Base-by-base conservation (phyloP, 2,797 vertebrate genomes). In the Enteromius argenteus region DNA sequence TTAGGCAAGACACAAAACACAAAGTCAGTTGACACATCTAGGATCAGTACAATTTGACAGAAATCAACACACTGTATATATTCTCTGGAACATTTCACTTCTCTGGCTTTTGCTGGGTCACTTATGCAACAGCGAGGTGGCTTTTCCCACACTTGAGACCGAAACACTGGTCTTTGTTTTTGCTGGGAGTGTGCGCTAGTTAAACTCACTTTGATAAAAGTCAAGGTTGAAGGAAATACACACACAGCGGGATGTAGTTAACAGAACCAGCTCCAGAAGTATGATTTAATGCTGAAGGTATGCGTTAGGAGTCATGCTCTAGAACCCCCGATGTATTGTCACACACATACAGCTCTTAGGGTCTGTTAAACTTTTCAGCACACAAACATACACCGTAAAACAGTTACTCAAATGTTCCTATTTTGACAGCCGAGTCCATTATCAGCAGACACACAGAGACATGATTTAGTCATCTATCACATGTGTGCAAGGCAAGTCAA, bases 211-310 rank as follows among this genome's bases (percentile, higher is more conserved):
- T 80, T 88, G 66, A 80, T 79, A 60, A 42, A 68, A 49, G 75
- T 83, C 80, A 86, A 58, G 39, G 68, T 44, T 35, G n/a, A 81
- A 81, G 79, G 79, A 58, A 74, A 37, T 23, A 60, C 58, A 72
- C 69, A 51, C 82, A 79, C 60, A 74, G 27, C 67, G 27, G 75
- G 71, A 80, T 10, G 60, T 79, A 80, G 74, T 84, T 82, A 69
- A 79, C 79, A 53, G 84, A 84, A 84, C 72, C 35, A 86, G 84
- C 72, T 44, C 30, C 60, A 83, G 35, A 86, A 66, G 72, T 19
- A 69, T 86, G 86, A 87, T 80, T 73, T 84, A 81, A 86, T 81
- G 69, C 56, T 58, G 19, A 74, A 83, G 71, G 75, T 58, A 89
- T 89, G 68, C n/a, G 5, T 49, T 62, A 64, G n/a, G 35, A 51